These are phyloP conservation scores for Sebastes schlegelii DNA, from an alignment of 2,113 vertebrate species.

Conservation along the genomic window DNA sequence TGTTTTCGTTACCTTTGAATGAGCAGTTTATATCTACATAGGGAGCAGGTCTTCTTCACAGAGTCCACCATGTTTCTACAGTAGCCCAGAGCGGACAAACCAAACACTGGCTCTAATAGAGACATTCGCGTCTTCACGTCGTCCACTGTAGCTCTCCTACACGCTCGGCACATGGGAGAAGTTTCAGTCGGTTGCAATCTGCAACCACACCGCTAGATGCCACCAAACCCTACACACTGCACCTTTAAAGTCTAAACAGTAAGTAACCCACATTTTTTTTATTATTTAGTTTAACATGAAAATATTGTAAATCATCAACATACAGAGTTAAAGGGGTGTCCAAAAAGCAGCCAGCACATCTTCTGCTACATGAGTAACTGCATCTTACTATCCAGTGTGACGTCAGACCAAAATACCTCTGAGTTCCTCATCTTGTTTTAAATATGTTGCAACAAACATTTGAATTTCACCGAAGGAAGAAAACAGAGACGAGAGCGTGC, in stretches of 20 bases:
- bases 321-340: conserved; percentile 25
- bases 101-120: too few relatives aligned
- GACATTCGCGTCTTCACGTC: too few relatives aligned
- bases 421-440: conserved; percentile 53
- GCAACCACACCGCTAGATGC: too few relatives aligned
- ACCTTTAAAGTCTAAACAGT: not conserved
- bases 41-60: too few relatives aligned
- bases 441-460: conserved; percentile 28
- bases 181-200: too few relatives aligned
- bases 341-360: conserved; percentile 29
- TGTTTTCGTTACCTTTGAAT: too few relatives aligned
- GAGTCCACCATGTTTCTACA: too few relatives aligned
- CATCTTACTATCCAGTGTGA: conserved; percentile 69
- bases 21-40: too few relatives aligned
- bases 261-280: not conserved
- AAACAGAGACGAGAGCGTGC: conserved; percentile 18
- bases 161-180: too few relatives aligned
- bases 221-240: too few relatives aligned
- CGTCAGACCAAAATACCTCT: conserved; percentile 20
- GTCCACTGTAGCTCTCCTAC: too few relatives aligned
- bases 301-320: conserved; percentile 23
- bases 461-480: conserved; percentile 32
- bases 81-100: too few relatives aligned
- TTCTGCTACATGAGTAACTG: conserved; percentile 52
- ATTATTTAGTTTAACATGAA: conserved; percentile 4